Percentiles rank a stretch among this genome's conserved stretches.
These are phyloP conservation scores for Tichodroma muraria DNA, from an alignment of 2,113 vertebrate species.

Conservation along the genomic window DNA sequence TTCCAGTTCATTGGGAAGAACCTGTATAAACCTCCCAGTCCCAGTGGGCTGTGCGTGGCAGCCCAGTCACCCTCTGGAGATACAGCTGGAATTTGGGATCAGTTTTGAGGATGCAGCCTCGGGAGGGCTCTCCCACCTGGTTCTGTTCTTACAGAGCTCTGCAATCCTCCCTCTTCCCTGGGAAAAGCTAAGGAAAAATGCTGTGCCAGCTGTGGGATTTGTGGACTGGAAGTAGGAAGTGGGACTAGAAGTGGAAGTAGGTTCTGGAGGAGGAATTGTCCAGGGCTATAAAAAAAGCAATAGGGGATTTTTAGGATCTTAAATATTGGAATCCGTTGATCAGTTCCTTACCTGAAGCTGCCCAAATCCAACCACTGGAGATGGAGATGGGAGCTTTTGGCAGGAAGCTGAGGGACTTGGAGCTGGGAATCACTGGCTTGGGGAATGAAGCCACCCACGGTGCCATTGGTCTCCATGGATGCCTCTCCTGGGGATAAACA, in stretches of 20 bases:
- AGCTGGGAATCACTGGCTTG: background rate
- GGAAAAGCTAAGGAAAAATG: too few relatives aligned
- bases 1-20: background rate
- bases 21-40: background rate
- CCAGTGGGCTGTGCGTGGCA: background rate
- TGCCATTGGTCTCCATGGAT: too few relatives aligned
- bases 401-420: background rate
- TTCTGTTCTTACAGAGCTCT: background rate
- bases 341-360: background rate
- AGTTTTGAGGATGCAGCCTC: background rate
- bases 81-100: background rate
- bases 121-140: rapidly evolving
- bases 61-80: background rate
- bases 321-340: rapidly evolving
- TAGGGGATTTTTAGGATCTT: background rate
- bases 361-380: background rate
- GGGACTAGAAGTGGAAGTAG: background rate
- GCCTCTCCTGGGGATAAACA: background rate
- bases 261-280: background rate
- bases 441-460: rapidly evolving
- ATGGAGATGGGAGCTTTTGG: background rate
- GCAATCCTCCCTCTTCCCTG: background rate
- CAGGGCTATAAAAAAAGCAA: background rate
- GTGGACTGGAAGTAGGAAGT: too few relatives aligned
- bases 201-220: too few relatives aligned